phyloP scores from a whole-genome alignment of 2,113 vertebrate genomes.

The Echinops telfairi region DNA sequence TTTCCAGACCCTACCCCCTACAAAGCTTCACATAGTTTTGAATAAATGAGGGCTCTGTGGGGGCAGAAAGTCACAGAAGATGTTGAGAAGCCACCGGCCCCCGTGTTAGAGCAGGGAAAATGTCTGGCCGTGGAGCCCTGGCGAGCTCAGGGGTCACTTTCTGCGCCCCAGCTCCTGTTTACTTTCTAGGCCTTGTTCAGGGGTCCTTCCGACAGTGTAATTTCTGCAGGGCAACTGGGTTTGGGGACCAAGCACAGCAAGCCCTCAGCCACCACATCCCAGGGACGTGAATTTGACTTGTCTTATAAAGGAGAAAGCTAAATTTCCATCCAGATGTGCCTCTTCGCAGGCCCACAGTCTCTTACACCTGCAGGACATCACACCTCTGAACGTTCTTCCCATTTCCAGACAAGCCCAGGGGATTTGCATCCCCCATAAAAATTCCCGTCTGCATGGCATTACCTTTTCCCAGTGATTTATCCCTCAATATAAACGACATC shows the following conservation, averaged over 20 bases:
- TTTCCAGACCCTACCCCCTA: conserved; percentile 35
- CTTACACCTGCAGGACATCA: conserved; percentile 62
- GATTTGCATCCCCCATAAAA: conserved; percentile 73
- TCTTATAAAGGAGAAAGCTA: conserved; percentile 78
- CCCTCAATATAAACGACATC: conserved; percentile 75
- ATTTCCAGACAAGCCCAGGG: conserved; percentile 83
- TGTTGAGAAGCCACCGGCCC: background rate
- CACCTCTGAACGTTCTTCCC: conserved; percentile 74
- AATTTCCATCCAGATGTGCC: conserved; percentile 78
- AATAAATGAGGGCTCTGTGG: conserved; percentile 51
- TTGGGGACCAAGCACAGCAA: conserved; percentile 66
- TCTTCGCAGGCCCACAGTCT: conserved; percentile 60
- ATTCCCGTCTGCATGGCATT: conserved; percentile 81
- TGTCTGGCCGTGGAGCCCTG: background rate
- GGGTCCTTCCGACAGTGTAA: conserved; percentile 44
- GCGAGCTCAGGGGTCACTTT: background rate
- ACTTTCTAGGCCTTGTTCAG: conserved; percentile 71
- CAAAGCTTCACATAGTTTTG: conserved; percentile 62
- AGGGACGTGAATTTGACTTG: conserved; percentile 50
- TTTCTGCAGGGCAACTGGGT: conserved; percentile 68
- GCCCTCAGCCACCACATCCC: conserved; percentile 60
- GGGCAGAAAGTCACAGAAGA: conserved; percentile 55
- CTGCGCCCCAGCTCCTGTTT: conserved; percentile 67
- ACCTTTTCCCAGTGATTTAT: conserved; percentile 82
- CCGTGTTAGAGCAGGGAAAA: conserved; percentile 32